Evolutionary conservation across 2,888 invertebrate species (phyloP).

Genomic region (Shargacucullia verbasci): DNA sequence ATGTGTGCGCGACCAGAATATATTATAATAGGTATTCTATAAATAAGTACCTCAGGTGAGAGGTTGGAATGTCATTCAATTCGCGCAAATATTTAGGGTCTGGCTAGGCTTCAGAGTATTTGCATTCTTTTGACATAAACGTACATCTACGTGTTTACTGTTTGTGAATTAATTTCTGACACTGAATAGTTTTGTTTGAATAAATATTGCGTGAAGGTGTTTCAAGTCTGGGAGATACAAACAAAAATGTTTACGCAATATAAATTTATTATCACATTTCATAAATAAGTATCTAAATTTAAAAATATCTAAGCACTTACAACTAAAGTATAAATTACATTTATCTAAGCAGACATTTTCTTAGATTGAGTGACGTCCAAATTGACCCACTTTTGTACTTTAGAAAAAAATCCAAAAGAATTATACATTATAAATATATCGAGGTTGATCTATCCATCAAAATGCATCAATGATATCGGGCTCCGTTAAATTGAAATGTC

Average conservation of each 20-base stretch:
- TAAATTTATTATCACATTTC: slow-evolving; percentile 88
- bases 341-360: slow-evolving; percentile 75
- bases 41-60: slow-evolving; percentile 25
- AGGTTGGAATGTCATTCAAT: slow-evolving; percentile 44
- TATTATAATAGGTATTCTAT: slow-evolving; percentile 1
- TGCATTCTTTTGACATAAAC: slow-evolving; percentile 36
- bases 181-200: neutral
- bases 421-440: slow-evolving; percentile 55
- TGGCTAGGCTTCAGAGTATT: slow-evolving; percentile 33
- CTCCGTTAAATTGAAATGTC: slow-evolving; percentile 72
- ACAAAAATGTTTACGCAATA: slow-evolving; percentile 58
- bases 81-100: slow-evolving; percentile 43
- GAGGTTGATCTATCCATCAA: slow-evolving; percentile 58
- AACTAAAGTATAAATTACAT: slow-evolving; percentile 82
- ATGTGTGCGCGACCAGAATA: neutral
- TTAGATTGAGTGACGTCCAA: slow-evolving; percentile 55
- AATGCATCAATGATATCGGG: slow-evolving; percentile 53
- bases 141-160: slow-evolving; percentile 20
- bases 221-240: neutral
- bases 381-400: slow-evolving; percentile 69
- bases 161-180: slow-evolving; percentile 10
- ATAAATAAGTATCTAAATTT: slow-evolving; percentile 84
- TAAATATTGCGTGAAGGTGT: too few relatives aligned
- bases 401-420: slow-evolving; percentile 57
- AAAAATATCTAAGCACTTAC: slow-evolving; percentile 76